A percentile compares a stretch with the other conserved stretches of the same genome.
phyloP scores from a whole-genome alignment of 2,113 vertebrate genomes.

The Ictalurus furcatus region DNA sequence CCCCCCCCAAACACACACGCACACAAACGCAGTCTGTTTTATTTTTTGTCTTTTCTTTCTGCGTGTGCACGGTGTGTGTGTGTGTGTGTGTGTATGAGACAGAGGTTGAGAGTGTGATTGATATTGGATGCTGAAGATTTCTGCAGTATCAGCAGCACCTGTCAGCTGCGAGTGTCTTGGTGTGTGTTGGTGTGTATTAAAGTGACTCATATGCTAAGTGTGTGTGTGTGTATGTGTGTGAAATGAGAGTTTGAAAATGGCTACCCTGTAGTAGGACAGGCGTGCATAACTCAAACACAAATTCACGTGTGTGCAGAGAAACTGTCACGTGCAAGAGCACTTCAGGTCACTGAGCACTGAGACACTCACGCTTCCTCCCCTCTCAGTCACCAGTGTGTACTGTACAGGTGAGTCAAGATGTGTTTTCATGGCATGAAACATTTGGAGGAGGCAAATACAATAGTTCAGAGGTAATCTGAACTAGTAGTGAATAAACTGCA shows the following conservation, averaged over 20 bases:
- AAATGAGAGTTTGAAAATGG: not conserved
- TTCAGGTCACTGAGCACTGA: not conserved
- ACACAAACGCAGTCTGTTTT: not conserved
- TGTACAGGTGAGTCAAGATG: not conserved
- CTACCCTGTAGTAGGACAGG: not conserved
- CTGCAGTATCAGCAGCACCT: conserved; percentile 30
- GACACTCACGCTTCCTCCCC: not conserved
- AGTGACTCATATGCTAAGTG: not conserved
- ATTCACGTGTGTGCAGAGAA: not conserved
- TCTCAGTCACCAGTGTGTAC: not conserved
- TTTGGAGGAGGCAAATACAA: not conserved
- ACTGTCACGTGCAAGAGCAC: not conserved
- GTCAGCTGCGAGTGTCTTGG: conserved; percentile 8
- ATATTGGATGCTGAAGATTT: conserved; percentile 11
- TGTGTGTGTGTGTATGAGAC: not conserved
- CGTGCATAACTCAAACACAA: not conserved
- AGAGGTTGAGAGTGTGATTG: conserved; percentile 12
- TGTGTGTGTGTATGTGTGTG: not conserved
- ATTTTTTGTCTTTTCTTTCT: not conserved
- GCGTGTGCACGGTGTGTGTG: not conserved
- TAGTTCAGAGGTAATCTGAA: not conserved
- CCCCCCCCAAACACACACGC: not conserved
- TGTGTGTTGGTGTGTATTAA: not conserved
- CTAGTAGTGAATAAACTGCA: not conserved
- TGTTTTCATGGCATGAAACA: not conserved